Base-by-base conservation (phyloP, 2,113 vertebrate genomes). In the Urocolius indicus region DNA sequence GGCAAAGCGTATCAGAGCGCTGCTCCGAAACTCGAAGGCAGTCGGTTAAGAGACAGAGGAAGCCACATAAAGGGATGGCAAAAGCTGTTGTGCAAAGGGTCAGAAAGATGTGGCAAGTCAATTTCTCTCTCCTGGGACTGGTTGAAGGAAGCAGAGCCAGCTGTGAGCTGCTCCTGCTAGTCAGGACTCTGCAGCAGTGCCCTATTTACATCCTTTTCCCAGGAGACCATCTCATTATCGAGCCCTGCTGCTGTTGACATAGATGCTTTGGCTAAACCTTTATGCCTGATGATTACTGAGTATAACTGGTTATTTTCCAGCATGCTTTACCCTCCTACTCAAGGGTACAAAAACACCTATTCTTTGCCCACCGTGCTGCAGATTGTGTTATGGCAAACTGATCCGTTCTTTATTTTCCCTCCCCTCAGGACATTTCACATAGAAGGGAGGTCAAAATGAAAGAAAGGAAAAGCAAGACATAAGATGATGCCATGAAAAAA, bases 241-340 rank as follows among this genome's bases (percentile, higher is more conserved):
- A 65, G 80, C 69, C 66, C 49, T 51, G 10, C 49, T 51, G 10
- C 67, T 93, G 68, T 75, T 96, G 83, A 89, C 3, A 19, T 75
- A 61, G 83, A 84, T 72, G 66, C 66, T 92, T 84, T 90, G 72
- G 66, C 85, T 93, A 91, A 95, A 90, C 23, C 51, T 45, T 57
- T 71, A 74, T n/a, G 89, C 45, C 43, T 57, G 76, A 61, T 49
- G 71, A 78, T 92, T 92, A 65, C 5, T 12, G 12, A 89, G 24
- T 73, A 2, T 26, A 94, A 65, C 59, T 0, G 7, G 34, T 78
- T 91, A 41, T 91, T 75, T 84, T 91, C 66, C 74, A 79, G 87
- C 84, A 87, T 30, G 74, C 32, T 94, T 87, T 75, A 68, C 23
- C 49, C 26, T 94, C 52, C 52, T 17, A 11, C 57, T 46, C 48